Evolutionary conservation across 2,797 vertebrate species (phyloP).

Genomic region (Spinus olivaceus): DNA sequence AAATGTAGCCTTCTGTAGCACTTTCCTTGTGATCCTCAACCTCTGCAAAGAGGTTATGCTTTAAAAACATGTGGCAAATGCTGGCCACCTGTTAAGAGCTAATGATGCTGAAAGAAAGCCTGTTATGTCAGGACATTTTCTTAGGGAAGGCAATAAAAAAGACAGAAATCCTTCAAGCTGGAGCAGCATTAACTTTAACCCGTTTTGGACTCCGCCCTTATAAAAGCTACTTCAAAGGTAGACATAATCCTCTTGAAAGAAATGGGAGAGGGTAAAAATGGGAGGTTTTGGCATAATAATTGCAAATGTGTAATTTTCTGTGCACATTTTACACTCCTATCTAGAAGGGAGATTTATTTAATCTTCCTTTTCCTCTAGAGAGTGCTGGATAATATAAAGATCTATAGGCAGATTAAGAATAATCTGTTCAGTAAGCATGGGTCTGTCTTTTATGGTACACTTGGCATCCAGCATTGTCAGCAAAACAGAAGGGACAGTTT

Average conservation of each 20-base stretch:
- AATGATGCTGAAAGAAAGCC: slow-evolving; percentile 44
- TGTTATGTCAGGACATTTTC: slow-evolving; percentile 45
- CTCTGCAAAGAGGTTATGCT: slow-evolving; percentile 44
- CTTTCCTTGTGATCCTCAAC: slow-evolving; percentile 36
- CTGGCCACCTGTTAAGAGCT: slow-evolving; percentile 55
- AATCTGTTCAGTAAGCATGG: slow-evolving; percentile 44
- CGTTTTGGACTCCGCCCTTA: neutral
- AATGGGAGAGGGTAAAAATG: neutral
- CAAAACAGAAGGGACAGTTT: slow-evolving; percentile 36
- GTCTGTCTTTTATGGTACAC: slow-evolving; percentile 43
- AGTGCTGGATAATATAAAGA: slow-evolving; percentile 53
- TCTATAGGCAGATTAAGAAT: slow-evolving; percentile 65
- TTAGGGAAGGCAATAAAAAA: slow-evolving; percentile 48
- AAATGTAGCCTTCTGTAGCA: slow-evolving; percentile 9
- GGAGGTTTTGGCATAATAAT: slow-evolving; percentile 36
- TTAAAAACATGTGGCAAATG: slow-evolving; percentile 34
- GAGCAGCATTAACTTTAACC: neutral
- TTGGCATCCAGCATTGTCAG: slow-evolving; percentile 29
- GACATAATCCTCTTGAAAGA: slow-evolving; percentile 24
- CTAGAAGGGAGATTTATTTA: slow-evolving; percentile 25
- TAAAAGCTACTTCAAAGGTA: slow-evolving; percentile 48
- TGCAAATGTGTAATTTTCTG: slow-evolving; percentile 25
- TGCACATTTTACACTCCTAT: neutral
- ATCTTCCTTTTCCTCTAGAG: slow-evolving; percentile 36
- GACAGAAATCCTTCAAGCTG: slow-evolving; percentile 22